Percentiles rank a stretch among this genome's conserved stretches.
These are phyloP conservation scores for Gallirallus australis DNA, from an alignment of 2,797 vertebrate genomes.

Conservation along the genomic window DNA sequence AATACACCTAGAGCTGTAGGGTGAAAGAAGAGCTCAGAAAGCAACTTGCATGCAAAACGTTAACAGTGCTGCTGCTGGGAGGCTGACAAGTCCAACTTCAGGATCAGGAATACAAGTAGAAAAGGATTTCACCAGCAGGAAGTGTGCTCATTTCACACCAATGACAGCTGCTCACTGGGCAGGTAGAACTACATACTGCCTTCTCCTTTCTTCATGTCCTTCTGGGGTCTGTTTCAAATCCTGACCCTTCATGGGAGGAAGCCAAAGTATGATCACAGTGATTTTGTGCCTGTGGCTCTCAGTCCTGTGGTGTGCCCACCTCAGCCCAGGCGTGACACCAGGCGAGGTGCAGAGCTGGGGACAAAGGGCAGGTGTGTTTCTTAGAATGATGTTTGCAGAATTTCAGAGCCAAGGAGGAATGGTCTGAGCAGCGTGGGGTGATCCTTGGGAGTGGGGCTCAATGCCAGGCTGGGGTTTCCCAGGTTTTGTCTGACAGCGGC, in stretches of 20 bases:
- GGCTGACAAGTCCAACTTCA: background rate
- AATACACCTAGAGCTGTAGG: background rate
- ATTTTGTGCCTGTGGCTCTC: background rate
- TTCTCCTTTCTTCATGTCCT: background rate
- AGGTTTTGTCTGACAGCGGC: background rate
- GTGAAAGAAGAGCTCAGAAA: background rate
- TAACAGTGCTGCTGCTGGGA: background rate
- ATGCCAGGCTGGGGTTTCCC: background rate
- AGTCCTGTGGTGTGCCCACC: background rate
- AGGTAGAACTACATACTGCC: background rate
- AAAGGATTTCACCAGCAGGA: constrained; percentile 38
- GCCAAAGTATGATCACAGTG: background rate
- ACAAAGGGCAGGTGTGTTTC: background rate
- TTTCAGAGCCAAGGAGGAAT: background rate
- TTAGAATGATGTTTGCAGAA: background rate
- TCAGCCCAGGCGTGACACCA: accelerated
- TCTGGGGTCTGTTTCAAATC: background rate
- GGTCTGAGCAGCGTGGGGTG: accelerated
- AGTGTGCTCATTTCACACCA: background rate
- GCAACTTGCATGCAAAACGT: accelerated
- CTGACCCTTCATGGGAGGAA: background rate
- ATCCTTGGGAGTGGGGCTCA: background rate
- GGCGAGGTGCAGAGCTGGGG: background rate
- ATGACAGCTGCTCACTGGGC: background rate
- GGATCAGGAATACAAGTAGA: background rate